Conservation (phyloP, 2,797 vertebrate genomes). For the Mormyrus hasselquistii region DNA sequence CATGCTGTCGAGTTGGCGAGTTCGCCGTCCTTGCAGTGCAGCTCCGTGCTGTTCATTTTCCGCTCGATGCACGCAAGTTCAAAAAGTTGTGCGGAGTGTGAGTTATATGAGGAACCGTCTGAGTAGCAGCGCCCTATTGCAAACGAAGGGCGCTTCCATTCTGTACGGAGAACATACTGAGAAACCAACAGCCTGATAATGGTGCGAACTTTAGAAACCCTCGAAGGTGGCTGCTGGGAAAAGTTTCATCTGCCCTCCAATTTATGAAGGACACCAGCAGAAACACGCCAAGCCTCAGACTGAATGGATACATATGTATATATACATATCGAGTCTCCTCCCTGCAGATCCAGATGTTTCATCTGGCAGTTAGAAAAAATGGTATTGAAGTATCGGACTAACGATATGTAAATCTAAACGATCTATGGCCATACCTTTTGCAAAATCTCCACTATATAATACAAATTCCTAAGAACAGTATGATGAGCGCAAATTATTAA, state of each 20-base stretch:
- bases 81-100: background rate
- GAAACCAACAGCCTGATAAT: background rate
- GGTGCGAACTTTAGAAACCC: background rate
- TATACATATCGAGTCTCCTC: background rate
- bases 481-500: background rate
- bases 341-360: background rate
- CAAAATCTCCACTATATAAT: background rate
- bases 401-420: background rate
- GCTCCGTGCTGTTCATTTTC: constrained; percentile 58
- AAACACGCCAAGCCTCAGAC: background rate
- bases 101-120: background rate
- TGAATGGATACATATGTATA: background rate
- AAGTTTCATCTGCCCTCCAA: background rate
- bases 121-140: background rate
- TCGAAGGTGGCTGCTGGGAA: background rate
- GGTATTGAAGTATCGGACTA: background rate
- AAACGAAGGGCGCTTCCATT: background rate
- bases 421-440: background rate
- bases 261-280: background rate
- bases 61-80: background rate
- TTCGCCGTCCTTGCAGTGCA: constrained; percentile 42
- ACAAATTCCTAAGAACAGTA: background rate
- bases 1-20: constrained; percentile 46
- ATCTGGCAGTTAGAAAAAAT: background rate
- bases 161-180: background rate